phyloP scores from a whole-genome alignment of 1,140 invertebrate species.

The Pentalonia nigronervosa region DNA sequence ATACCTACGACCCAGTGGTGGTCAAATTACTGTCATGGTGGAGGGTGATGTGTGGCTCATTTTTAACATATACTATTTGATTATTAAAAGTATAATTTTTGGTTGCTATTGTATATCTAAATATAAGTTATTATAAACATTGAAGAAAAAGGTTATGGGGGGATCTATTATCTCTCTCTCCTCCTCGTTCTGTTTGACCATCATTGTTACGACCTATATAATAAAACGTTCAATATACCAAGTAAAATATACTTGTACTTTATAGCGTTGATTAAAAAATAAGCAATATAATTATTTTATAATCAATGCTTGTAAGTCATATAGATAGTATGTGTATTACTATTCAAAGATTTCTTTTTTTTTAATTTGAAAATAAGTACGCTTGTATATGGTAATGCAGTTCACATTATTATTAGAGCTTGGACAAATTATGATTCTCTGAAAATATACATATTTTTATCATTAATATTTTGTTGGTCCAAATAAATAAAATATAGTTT shows the following conservation, averaged over 20 bases:
- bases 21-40: too few relatives aligned
- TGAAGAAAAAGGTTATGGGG: too few relatives aligned
- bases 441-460: neutral
- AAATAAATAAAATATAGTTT: neutral
- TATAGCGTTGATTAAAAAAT: neutral
- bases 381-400: neutral
- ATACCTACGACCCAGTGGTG: too few relatives aligned
- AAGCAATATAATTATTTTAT: neutral
- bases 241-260: neutral
- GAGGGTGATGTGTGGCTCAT: too few relatives aligned
- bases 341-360: neutral
- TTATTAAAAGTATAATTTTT: too few relatives aligned
- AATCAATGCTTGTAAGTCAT: neutral
- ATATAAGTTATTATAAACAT: too few relatives aligned
- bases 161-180: too few relatives aligned
- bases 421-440: neutral
- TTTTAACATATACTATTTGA: too few relatives aligned
- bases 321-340: too few relatives aligned
- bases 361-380: neutral
- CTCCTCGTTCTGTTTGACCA: too few relatives aligned
- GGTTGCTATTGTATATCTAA: too few relatives aligned
- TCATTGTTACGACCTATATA: neutral
- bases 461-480: neutral
- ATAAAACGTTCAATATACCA: neutral
- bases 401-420: neutral